Base-by-base conservation (phyloP, 1,140 invertebrate species). In the Drosophila jambulina region DNA sequence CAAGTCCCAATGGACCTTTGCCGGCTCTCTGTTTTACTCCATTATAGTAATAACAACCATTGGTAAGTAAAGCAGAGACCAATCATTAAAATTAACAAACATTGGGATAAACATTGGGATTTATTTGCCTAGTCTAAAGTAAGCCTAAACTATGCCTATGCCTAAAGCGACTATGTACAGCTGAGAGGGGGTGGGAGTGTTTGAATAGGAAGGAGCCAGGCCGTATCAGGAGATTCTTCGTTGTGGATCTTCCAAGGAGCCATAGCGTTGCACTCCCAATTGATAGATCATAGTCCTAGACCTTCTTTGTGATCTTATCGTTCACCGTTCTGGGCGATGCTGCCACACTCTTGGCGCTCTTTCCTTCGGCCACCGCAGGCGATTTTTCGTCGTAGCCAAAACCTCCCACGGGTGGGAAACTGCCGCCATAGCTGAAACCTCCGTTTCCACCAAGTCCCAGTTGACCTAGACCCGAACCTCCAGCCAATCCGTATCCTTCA, bases 1-100 rank as follows among this genome's bases (percentile, higher is more conserved):
- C 12, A 95, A 95, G 74, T 95, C 96, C 56, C 97, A 98, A 90
- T 98, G 97, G 97, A 98, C 97, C 3, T 97, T 98, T 86, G 95
- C 96, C 15, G 98, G 98, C 3, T 96, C 98, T 2, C 95, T 99
- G 5, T 98, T 99, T 93, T 99, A 99, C 93, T 99, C 97, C 67
- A 97, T 99, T 80, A 99, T 99, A 82, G 98, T 99, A 51, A 99
- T 99, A 86, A 99, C 98, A 1, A 99, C 98, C 23, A 99, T 99
- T 59, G 98, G 98, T 98, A 92, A 95, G 95, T 93, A 45, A 5
- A 12, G 25, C 12, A 21, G 13, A 19, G 21, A n/a, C 1, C 10
- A 12, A 27, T 19, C 5, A 57, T 1, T 56, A 12, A 8, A 61
- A 72, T n/a, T 12, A 27, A 19, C 0, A 43, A 21, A 21, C 13